Evolutionary conservation across 2,797 vertebrate species (phyloP), one percentile per base, ranked within the genome.

Genomic region (Spinus olivaceus): DNA sequence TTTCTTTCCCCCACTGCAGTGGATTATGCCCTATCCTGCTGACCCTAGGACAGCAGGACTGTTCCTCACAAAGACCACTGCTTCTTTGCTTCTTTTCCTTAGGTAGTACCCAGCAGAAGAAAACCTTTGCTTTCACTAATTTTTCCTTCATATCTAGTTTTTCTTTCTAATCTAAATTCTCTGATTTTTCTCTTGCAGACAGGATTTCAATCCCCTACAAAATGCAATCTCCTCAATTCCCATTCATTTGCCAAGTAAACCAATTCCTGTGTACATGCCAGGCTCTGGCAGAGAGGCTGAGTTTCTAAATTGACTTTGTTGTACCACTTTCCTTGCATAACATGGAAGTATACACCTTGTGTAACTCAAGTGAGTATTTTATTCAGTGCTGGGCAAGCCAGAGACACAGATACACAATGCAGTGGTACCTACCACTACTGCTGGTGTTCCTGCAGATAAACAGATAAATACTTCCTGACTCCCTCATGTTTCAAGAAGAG

Each of bases 231-330:
- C 90, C 93, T 91, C 61, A 19, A 8, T 69, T 97, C 90, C 49
- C 87, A 67, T 94, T 77, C 90, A 64, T 92, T 86, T 95, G 90
- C 95, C 93, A 95, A 93, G 57, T 27, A 82, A 97, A 72, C 85
- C 74, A 66, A n/a, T 80, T 97, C 86, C 83, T 85, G 77, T 83
- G 39, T 70, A 79, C 64, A 79, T 33, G 67, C 88, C 85, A 76
- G 73, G 41, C 77, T 69, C 84, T 73, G 73, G 80, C 71, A 86
- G 33, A 72, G 49, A 91, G 25, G 57, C 78, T 78, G 78, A 91
- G 76, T 95, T 82, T 86, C 81, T 73, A 83, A 76, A 90, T 33
- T 63, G 77, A 93, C 79, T 95, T 81, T 80, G 67, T 67, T 77
- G 49, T 73, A 94, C 80, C 76, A 30, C 87, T 94, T 90, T 81